Base-by-base conservation (phyloP, 2,797 vertebrate genomes). In the Aeoliscus strigatus region DNA sequence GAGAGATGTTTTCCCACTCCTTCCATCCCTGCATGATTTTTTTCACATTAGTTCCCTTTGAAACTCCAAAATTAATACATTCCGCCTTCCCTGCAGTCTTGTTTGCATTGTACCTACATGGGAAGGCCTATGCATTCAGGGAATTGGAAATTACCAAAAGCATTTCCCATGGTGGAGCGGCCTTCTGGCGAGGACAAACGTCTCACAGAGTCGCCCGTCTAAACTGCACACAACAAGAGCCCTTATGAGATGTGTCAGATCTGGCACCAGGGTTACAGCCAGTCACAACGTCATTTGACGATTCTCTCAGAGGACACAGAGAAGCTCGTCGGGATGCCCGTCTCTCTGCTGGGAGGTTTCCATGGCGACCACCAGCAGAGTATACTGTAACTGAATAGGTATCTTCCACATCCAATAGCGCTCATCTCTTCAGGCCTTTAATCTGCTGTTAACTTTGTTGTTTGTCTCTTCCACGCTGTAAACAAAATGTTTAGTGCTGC, bases 371-470 rank as follows among this genome's bases (percentile, higher is more conserved):
- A 69, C 75, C 81, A 80, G 65, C 65, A 61, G 60, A 81, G 82
- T 72, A 60, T 81, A 87, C 82, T 84, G 87, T 88, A 81, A 90
- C 85, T 83, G 84, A 84, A 71, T 79, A 86, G 86, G 87, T 83
- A 65, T 57, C 69, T 66, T 60, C 58, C n/a, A 59, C 60, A 45
- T n/a, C n/a, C n/a, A n/a, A n/a, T n/a, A n/a, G n/a, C n/a, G n/a
- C n/a, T n/a, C n/a, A n/a, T n/a, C n/a, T n/a, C n/a, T n/a, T n/a
- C n/a, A n/a, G n/a, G n/a, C n/a, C n/a, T n/a, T n/a, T n/a, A n/a
- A n/a, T n/a, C n/a, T n/a, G n/a, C n/a, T n/a, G n/a, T n/a, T n/a
- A n/a, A n/a, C n/a, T n/a, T n/a, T n/a, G n/a, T n/a, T n/a, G n/a
- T n/a, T n/a, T n/a, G n/a, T n/a, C n/a, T n/a, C n/a, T n/a, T n/a